Percentiles rank a stretch among this genome's conserved stretches.
Evolutionary conservation across 1,140 invertebrate genomes (phyloP).

Genomic region (Periplaneta americana): DNA sequence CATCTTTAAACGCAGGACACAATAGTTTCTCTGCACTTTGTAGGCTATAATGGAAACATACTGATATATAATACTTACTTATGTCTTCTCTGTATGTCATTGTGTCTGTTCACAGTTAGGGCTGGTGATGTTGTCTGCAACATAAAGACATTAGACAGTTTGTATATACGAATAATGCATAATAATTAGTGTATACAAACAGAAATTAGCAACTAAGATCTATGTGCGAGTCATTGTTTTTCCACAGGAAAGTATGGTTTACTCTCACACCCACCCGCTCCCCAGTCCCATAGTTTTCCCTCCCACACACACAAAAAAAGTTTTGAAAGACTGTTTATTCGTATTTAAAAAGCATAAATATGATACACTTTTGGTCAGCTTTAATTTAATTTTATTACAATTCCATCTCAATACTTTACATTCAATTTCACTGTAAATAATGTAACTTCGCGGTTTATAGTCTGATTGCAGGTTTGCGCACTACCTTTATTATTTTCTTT

Average conservation of each 20-base stretch:
- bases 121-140: background rate
- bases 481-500: no score
- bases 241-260: background rate
- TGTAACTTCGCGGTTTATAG: no score
- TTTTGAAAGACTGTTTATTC: no score
- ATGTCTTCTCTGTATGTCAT: background rate
- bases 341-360: no score
- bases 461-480: no score
- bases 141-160: background rate
- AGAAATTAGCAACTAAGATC: background rate
- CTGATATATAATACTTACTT: conserved; percentile 10
- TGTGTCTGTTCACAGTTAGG: background rate
- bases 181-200: background rate
- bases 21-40: background rate
- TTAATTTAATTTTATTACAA: no score
- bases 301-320: no score
- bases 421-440: no score
- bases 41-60: no score
- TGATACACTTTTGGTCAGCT: no score
- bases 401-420: no score
- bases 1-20: background rate
- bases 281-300: no score
- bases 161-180: background rate
- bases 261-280: background rate
- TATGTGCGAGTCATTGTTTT: background rate